These are phyloP conservation scores for Cryptomyrus ogoouensis DNA, from an alignment of 2,113 vertebrate species.

Conservation along the genomic window DNA sequence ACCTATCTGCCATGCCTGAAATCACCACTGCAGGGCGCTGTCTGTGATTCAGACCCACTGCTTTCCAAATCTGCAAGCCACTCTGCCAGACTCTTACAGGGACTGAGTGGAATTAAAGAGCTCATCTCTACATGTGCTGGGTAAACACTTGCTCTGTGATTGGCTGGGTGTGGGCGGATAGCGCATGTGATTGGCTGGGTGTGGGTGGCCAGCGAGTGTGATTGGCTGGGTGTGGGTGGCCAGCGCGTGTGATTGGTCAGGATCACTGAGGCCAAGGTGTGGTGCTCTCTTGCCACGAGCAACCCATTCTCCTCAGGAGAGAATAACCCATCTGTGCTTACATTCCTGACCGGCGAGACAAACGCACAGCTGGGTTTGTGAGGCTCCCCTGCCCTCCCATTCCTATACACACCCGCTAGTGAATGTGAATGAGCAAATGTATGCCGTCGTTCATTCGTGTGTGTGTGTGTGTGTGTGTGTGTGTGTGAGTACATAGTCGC, in stretches of 20 bases:
- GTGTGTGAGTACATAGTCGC: neutral
- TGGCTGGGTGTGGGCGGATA: neutral
- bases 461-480: neutral
- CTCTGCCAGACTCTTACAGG: neutral
- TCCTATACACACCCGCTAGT: neutral
- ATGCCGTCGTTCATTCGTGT: neutral
- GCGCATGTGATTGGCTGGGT: neutral
- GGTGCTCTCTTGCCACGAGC: neutral
- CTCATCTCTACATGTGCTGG: neutral
- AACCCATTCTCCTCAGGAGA: neutral
- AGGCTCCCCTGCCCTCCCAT: neutral
- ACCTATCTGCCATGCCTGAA: neutral
- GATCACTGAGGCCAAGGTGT: neutral
- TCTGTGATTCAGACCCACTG: neutral
- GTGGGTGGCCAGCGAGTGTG: neutral
- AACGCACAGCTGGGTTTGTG: neutral
- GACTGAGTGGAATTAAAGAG: neutral
- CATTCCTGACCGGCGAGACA: slow-evolving; percentile 2
- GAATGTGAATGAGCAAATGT: neutral
- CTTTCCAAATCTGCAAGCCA: too few species aligned
- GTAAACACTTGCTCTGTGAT: neutral
- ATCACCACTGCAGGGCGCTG: neutral
- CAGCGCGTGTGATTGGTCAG: neutral
- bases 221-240: neutral
- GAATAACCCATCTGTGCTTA: neutral